Evolutionary conservation across 2,888 invertebrate species (phyloP), one percentile per base, ranked within the genome.

Genomic region (Mythimna lalbum): DNA sequence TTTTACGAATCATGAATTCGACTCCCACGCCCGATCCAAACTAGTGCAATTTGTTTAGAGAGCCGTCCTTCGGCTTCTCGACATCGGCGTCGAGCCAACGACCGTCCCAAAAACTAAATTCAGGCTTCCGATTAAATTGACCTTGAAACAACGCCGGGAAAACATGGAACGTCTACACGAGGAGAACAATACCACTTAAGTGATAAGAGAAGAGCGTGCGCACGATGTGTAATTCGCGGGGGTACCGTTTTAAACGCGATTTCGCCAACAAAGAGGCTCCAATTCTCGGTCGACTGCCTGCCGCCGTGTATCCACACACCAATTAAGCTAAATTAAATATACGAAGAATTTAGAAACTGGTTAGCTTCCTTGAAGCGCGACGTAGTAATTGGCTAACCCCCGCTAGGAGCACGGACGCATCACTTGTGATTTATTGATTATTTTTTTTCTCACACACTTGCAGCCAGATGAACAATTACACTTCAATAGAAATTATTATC

Each of bases 271-370:
- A 93, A 93, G 93, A 92, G 90, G 92, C 92, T 93, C 90, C 90
- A 92, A 94, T 94, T 94, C 93, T 94, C 94, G 94, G 94, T 95
- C 93, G 92, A 92, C 92, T 94, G 94, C 93, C 86, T 92, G 88
- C 93, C 89, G 87, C 90, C 88, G 90, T 91, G 92, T 91, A 94
- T 93, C 93, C 90, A 93, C 93, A 94, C 93, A 94, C 93, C 93
- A 95, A 95, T 96, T 95, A 95, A 94, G 93, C 91, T 93, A 92
- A 94, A 95, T 94, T 94, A 95, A 94, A 95, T 93, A 95, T 94
- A 95, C 94, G 93, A 94, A 95, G 95, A 95, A 95, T 95, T 95
- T 96, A 96, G 96, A 95, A 95, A 96, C 94, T 94, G 93, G 92
- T 94, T 93, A 93, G 93, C 94, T 95, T 95, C 93, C 95, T 94